A percentile compares a stretch with the other conserved stretches of the same genome.
phyloP scores from a whole-genome alignment of 1,140 invertebrate species.

The Papilio glaucus region DNA sequence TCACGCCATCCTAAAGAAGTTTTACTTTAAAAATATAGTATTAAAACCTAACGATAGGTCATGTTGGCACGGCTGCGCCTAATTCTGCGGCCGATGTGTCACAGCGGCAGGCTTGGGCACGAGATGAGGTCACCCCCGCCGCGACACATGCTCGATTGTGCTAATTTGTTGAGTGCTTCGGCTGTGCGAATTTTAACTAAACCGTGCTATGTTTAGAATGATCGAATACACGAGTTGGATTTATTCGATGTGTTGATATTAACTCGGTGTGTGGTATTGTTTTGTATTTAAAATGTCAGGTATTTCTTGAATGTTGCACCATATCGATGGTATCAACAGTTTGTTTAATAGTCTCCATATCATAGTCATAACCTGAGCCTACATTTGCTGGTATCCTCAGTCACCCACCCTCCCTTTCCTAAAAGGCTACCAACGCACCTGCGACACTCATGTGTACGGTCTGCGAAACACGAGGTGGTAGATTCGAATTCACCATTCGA shows the following conservation, averaged over 20 bases:
- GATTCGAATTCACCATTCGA: too few species aligned
- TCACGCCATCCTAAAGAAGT: too few species aligned
- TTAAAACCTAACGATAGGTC: slow-evolving; percentile 27
- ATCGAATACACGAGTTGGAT: not conserved
- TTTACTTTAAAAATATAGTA: too few species aligned
- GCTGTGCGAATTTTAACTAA: slow-evolving; percentile 14
- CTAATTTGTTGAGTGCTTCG: slow-evolving; percentile 40
- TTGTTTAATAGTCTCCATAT: too few species aligned
- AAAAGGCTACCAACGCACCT: too few species aligned
- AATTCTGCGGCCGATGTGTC: slow-evolving; percentile 42
- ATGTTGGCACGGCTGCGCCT: not conserved
- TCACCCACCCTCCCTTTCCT: too few species aligned
- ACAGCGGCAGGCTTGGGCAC: slow-evolving; percentile 38
- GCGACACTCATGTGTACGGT: too few species aligned
- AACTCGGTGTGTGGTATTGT: slow-evolving; percentile 6
- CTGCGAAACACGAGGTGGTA: too few species aligned
- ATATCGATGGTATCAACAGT: too few species aligned
- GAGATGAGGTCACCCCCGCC: slow-evolving; percentile 50
- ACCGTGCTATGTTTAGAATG: not conserved
- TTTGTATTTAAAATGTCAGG: not conserved
- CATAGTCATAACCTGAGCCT: too few species aligned
- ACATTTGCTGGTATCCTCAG: too few species aligned
- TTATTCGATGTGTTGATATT: not conserved
- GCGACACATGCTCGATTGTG: slow-evolving; percentile 38
- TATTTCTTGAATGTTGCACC: not conserved